Base-by-base conservation (phyloP, 1,140 invertebrate genomes). In the Drosophila miranda region DNA sequence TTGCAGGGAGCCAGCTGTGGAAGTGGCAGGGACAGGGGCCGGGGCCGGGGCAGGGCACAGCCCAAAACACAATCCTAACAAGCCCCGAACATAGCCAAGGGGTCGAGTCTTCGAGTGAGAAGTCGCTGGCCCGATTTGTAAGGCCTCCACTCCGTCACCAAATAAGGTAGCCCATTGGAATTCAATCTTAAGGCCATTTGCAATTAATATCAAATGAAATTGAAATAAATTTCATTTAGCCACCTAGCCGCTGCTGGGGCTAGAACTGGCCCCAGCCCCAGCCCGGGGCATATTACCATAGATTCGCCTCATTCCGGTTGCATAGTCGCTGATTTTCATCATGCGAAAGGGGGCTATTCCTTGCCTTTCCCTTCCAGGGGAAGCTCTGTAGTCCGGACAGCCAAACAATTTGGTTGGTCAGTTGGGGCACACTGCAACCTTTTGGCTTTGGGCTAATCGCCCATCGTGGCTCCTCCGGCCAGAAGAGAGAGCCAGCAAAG, bases 121-220 rank as follows among this genome's bases (percentile, higher is more conserved):
- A 84, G 60, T 56, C 16, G 44, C 52, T 68, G 58, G 60, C 71
- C 80, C 68, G 69, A 78, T 83, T 82, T 84, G 79, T 84, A 74
- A 58, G 51, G 52, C 58, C 59, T 57, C 56, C 58, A 58, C 54
- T 52, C 46, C 43, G 51, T 54, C 48, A 46, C 78, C 82, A 78
- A 87, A 86, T 84, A 76, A 71, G 80, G 80, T 43, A 61, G 50
- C 16, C 44, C 74, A 64, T 68, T 75, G 81, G 78, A 86, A 87
- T 87, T 87, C 82, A 87, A 87, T 87, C 82, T 83, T 75, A 77
- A 76, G 78, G 78, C 77, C 78, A 84, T 77, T 81, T 78, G 89
- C 89, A 90, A 90, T 90, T 90, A 90, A 90, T 90, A 90, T 90
- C 89, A 88, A 90, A 90, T 89, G 87, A 82, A 90, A 90, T 89